Evolutionary conservation across 1,140 invertebrate species (phyloP), one percentile per base, ranked within the genome.

Genomic region (Manduca sexta): DNA sequence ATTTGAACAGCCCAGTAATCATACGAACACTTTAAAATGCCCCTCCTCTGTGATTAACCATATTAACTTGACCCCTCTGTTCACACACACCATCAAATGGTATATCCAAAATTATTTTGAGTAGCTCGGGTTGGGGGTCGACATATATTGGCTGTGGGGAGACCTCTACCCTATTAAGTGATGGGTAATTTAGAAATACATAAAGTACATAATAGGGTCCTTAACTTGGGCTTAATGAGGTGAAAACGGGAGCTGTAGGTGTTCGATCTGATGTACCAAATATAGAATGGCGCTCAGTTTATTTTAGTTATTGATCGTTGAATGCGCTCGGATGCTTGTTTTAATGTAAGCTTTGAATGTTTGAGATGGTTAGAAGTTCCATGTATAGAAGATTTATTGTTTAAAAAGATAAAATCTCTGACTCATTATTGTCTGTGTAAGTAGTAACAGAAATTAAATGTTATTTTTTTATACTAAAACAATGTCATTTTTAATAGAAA

Each of bases 201-300:
- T 81, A 84, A 84, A 84, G 79, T 84, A 82, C 75, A 84, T 84
- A 84, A 84, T 83, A 78, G 81, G 71, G 60, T 69, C 70, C 77
- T 82, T 78, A 76, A 74, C 71, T 77, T 60, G 56, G 64, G 64
- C 60, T 72, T 76, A 82, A 82, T 82, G 78, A 79, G 75, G 72
- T 80, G 78, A 71, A 76, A 76, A 76, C 64, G 60, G 65, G 71
- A 54, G 34, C 42, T 35, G 26, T 52, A 61, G 59, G 59, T 63
- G 55, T 64, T 56, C 51, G 41, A 54, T 53, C 50, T 41, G 39
- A 53, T 47, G 46, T 49, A 35, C 53, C 49, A 43, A 60, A 54
- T 60, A 52, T 60, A 50, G 38, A 40, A 18, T 40, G 38, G 38
- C 11, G 16, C 18, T 40, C 18, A 40, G 38, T 40, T 12, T 40